Percentiles rank a stretch among this genome's conserved stretches.
Conservation (phyloP, 2,888 invertebrate species). For the Onchidella celtica region DNA sequence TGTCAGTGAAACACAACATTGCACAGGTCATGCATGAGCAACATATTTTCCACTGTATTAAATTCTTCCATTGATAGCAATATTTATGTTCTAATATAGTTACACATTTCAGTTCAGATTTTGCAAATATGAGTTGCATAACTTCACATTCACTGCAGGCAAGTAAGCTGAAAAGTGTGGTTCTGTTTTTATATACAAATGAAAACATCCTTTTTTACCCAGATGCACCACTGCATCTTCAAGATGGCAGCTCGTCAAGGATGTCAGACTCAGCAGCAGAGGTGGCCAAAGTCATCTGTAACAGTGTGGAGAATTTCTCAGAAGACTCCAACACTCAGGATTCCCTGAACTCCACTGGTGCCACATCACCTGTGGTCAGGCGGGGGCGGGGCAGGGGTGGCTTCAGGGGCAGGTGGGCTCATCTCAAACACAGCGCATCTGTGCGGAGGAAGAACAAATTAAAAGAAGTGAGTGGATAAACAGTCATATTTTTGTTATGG, state of each 20-base stretch:
- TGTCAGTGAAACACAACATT: too few relatives aligned
- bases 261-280: slow-evolving; percentile 34
- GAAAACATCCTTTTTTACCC: too few relatives aligned
- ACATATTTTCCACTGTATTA: too few relatives aligned
- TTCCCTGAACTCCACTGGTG: slow-evolving; percentile 64
- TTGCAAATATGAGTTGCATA: too few relatives aligned
- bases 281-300: slow-evolving; percentile 12
- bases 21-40: too few relatives aligned
- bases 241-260: slow-evolving; percentile 39
- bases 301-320: slow-evolving; percentile 75
- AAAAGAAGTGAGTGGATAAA: slow-evolving; percentile 58
- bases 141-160: too few relatives aligned
- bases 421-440: slow-evolving; percentile 51
- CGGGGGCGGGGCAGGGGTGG: slow-evolving; percentile 51
- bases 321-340: slow-evolving; percentile 75
- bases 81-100: too few relatives aligned
- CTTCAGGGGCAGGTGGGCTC: slow-evolving; percentile 59
- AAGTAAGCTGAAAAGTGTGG: too few relatives aligned
- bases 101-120: too few relatives aligned
- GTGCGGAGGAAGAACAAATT: slow-evolving; percentile 58
- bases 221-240: slow-evolving; percentile 42
- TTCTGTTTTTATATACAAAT: too few relatives aligned
- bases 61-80: too few relatives aligned
- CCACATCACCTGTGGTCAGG: slow-evolving; percentile 50
- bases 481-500: background rate